phyloP scores from a whole-genome alignment of 2,797 vertebrate genomes.

The Rhynchonycteris naso region DNA sequence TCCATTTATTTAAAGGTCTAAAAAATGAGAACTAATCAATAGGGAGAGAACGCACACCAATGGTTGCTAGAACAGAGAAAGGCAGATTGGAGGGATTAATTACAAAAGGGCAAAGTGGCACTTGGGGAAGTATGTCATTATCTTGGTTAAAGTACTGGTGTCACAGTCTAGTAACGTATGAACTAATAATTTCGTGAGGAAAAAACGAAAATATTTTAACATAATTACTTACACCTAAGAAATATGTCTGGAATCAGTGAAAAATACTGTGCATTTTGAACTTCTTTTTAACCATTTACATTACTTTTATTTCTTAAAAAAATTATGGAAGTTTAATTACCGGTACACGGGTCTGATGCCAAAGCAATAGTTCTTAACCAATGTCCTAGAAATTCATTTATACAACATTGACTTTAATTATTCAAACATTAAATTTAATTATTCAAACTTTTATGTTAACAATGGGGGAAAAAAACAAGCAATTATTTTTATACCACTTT shows the following conservation, averaged over 20 bases:
- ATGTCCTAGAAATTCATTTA: slow-evolving; percentile 3
- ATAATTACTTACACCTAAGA: neutral
- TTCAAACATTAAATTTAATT: neutral
- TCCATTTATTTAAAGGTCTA: slow-evolving; percentile 17
- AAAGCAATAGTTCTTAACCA: slow-evolving; percentile 44
- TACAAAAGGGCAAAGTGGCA: neutral
- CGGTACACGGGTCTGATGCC: neutral
- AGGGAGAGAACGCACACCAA: neutral
- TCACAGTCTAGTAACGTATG: neutral
- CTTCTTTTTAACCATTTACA: neutral
- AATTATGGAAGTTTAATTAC: neutral
- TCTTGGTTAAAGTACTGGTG: neutral
- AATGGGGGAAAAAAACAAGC: neutral
- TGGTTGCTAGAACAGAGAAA: neutral
- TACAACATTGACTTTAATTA: neutral
- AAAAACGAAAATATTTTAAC: neutral
- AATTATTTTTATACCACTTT: slow-evolving; percentile 3
- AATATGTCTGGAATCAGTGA: neutral
- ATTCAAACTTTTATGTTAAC: slow-evolving; percentile 18
- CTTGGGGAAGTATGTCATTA: neutral
- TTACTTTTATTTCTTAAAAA: neutral
- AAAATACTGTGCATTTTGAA: neutral
- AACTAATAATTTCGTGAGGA: neutral
- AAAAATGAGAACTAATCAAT: neutral
- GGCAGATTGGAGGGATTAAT: neutral